A percentile compares a stretch with the other conserved stretches of the same genome.
phyloP scores from a whole-genome alignment of 1,140 invertebrate species.

The Drosophila grimshawi region DNA sequence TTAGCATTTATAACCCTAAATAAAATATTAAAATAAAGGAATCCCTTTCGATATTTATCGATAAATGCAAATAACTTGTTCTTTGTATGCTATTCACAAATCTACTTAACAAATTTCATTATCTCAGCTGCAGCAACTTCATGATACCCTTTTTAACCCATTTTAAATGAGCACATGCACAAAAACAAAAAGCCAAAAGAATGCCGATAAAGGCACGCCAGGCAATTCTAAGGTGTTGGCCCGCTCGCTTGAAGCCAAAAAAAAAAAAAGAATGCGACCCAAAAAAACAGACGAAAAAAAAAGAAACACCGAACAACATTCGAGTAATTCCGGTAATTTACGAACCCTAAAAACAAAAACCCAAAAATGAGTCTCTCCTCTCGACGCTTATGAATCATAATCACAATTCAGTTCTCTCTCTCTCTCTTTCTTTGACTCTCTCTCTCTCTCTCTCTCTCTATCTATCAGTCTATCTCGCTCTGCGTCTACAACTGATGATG shows the following conservation, averaged over 20 bases:
- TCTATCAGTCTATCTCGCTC: constrained; percentile 1
- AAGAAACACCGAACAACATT: constrained; percentile 40
- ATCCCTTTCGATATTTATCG: too few species aligned
- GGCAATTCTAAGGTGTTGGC: constrained; percentile 72
- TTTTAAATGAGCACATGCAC: constrained; percentile 1
- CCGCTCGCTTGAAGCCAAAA: constrained; percentile 61
- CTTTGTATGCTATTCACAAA: too few species aligned
- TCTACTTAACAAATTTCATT: too few species aligned
- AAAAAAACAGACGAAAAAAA: constrained; percentile 25
- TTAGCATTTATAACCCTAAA: too few species aligned
- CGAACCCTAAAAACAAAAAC: constrained; percentile 48
- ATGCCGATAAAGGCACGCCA: constrained; percentile 69
- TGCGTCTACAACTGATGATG: constrained; percentile 62
- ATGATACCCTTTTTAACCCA: neutral
- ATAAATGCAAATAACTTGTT: too few species aligned
- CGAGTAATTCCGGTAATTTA: constrained; percentile 79
- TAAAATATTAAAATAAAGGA: too few species aligned
- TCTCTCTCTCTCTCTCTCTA: constrained; percentile 14
- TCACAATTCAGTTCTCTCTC: constrained; percentile 66
- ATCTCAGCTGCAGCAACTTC: neutral
- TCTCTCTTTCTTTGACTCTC: constrained; percentile 1
- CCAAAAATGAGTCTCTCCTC: constrained; percentile 36
- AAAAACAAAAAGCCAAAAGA: constrained; percentile 50
- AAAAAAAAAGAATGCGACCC: constrained; percentile 21
- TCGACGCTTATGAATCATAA: constrained; percentile 79